Evolutionary conservation across 2,888 invertebrate species (phyloP).

Genomic region (Lasioglossum morio): DNA sequence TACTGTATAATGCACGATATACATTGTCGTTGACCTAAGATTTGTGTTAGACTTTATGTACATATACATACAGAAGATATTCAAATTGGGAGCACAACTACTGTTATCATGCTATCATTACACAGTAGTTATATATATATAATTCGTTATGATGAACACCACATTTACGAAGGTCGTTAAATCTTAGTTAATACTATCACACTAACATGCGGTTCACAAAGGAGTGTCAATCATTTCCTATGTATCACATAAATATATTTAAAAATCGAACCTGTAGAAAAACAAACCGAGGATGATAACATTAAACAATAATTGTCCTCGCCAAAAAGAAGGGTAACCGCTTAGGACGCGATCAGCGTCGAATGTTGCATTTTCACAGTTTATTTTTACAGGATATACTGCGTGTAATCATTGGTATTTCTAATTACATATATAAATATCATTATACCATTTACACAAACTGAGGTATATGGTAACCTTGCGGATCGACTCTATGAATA

Average conservation of each 20-base stretch:
- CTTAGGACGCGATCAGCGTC: slow-evolving; percentile 36
- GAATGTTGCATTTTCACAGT: slow-evolving; percentile 40
- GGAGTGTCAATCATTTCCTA: background rate
- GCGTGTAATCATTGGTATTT: slow-evolving; percentile 52
- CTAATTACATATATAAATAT: slow-evolving; percentile 61
- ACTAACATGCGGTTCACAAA: slow-evolving; percentile 5
- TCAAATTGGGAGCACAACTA: slow-evolving; percentile 68
- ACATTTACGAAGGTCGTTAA: slow-evolving; percentile 52
- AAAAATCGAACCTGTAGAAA: background rate
- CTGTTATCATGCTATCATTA: slow-evolving; percentile 65
- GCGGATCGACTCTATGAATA: slow-evolving; percentile 16
- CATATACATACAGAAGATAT: slow-evolving; percentile 78
- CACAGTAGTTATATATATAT: slow-evolving; percentile 33
- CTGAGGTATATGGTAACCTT: slow-evolving; percentile 76
- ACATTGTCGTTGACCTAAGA: slow-evolving; percentile 49
- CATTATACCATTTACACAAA: slow-evolving; percentile 57
- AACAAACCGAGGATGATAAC: slow-evolving; percentile 40
- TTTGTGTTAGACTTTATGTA: slow-evolving; percentile 75
- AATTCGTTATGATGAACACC: slow-evolving; percentile 54
- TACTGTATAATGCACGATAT: slow-evolving; percentile 37
- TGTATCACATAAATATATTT: background rate
- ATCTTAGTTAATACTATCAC: slow-evolving; percentile 24
- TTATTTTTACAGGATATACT: slow-evolving; percentile 45
- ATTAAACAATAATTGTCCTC: slow-evolving; percentile 62
- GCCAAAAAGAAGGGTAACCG: slow-evolving; percentile 47